Conservation (phyloP, 2,113 vertebrate genomes). For the Eurypyga helias region DNA sequence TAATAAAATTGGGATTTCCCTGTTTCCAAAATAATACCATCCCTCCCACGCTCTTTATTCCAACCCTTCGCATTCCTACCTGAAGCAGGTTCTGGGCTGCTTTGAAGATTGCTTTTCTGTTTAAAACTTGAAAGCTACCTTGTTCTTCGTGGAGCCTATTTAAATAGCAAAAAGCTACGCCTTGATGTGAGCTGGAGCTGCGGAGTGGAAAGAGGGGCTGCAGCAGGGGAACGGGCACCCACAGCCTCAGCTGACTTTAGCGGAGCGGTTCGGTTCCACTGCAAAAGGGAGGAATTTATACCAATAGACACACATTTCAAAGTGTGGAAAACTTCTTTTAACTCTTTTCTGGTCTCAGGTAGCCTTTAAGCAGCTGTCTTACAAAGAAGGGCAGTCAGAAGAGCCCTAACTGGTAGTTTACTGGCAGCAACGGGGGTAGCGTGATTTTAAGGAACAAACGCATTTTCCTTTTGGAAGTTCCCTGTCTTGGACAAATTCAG, state of each 20-base stretch:
- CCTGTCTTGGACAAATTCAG: neutral
- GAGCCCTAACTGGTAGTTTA: neutral
- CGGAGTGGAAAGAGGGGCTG: neutral
- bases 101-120: slow-evolving; percentile 62
- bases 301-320: neutral
- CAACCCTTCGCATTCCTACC: slow-evolving; percentile 25
- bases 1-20: slow-evolving; percentile 73
- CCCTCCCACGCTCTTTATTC: slow-evolving; percentile 59
- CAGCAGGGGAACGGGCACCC: neutral
- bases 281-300: fast-evolving
- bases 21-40: slow-evolving; percentile 70
- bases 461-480: neutral
- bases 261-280: neutral
- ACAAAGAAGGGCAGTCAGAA: neutral
- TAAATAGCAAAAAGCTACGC: neutral
- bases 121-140: slow-evolving; percentile 34
- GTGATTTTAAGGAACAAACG: neutral
- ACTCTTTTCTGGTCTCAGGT: neutral
- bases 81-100: slow-evolving; percentile 40
- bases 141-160: neutral
- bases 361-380: neutral
- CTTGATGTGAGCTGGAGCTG: neutral
- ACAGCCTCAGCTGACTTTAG: neutral
- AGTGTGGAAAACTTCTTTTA: neutral
- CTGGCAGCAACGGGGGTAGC: neutral